phyloP scores from a whole-genome alignment of 2,888 invertebrate species.

The Eugnorisma glareosa region DNA sequence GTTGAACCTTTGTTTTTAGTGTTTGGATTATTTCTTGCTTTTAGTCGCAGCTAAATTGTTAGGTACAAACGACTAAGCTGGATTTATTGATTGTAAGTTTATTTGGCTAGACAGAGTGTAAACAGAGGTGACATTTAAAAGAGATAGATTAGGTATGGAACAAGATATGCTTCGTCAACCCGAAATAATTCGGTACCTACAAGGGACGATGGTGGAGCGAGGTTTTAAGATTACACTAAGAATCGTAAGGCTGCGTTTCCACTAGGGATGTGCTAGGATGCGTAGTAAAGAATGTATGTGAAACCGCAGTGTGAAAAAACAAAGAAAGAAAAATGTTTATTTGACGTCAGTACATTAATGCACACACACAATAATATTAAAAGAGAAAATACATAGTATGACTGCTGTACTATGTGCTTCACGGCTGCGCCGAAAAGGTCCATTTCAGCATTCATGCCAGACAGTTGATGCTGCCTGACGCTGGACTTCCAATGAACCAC shows the following conservation, averaged over 20 bases:
- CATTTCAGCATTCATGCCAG: too few relatives aligned
- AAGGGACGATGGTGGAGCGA: neutral
- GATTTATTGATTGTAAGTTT: neutral
- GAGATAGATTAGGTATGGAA: neutral
- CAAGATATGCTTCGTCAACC: neutral
- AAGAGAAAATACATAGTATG: too few relatives aligned
- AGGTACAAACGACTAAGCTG: neutral
- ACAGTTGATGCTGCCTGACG: too few relatives aligned
- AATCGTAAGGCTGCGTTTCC: neutral
- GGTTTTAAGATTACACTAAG: too few relatives aligned
- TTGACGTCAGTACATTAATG: too few relatives aligned
- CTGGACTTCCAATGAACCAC: too few relatives aligned
- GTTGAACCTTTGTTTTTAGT: constrained; percentile 55
- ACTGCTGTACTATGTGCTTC: too few relatives aligned
- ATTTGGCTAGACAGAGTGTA: neutral
- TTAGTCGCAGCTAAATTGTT: neutral
- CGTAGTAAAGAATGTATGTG: neutral
- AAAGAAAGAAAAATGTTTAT: too few relatives aligned
- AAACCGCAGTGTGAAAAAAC: neutral
- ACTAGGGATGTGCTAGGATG: neutral
- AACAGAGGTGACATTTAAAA: neutral
- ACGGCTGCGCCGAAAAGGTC: too few relatives aligned
- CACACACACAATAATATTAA: too few relatives aligned
- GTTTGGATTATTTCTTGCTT: constrained; percentile 4
- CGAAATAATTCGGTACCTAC: neutral